Percentiles rank a stretch among this genome's conserved stretches.
Evolutionary conservation across 2,797 vertebrate genomes (phyloP).

Genomic region (Babyrousa celebensis): DNA sequence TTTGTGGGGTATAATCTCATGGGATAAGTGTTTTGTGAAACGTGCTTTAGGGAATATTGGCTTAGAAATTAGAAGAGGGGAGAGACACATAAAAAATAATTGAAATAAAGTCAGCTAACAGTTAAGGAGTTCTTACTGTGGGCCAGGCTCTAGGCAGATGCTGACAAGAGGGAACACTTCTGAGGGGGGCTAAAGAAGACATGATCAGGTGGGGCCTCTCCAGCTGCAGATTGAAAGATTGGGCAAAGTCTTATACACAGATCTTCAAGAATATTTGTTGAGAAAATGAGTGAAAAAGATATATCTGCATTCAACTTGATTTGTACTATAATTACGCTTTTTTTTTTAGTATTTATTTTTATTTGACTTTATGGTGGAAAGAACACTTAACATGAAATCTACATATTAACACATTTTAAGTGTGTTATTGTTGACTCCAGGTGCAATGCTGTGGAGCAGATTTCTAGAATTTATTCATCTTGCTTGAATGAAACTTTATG

Average conservation of each 20-base stretch:
- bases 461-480: too few species aligned
- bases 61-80: neutral
- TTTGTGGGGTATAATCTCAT: neutral
- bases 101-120: slow-evolving; percentile 14
- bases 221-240: neutral
- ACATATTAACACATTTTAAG: too few species aligned
- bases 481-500: too few species aligned
- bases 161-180: neutral
- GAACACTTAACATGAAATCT: too few species aligned
- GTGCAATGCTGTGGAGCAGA: too few species aligned
- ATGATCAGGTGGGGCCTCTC: neutral
- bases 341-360: neutral
- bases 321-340: neutral
- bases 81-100: neutral
- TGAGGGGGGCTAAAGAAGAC: neutral
- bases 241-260: neutral
- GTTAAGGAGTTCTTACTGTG: neutral
- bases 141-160: neutral
- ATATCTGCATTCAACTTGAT: neutral
- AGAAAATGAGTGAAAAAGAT: neutral
- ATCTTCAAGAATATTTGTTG: neutral
- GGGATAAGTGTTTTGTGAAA: slow-evolving; percentile 52
- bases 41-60: neutral
- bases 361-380: too few species aligned
- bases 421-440: too few species aligned